These are phyloP conservation scores for Mastacembelus armatus DNA, from an alignment of 2,797 vertebrate species.

Conservation along the genomic window DNA sequence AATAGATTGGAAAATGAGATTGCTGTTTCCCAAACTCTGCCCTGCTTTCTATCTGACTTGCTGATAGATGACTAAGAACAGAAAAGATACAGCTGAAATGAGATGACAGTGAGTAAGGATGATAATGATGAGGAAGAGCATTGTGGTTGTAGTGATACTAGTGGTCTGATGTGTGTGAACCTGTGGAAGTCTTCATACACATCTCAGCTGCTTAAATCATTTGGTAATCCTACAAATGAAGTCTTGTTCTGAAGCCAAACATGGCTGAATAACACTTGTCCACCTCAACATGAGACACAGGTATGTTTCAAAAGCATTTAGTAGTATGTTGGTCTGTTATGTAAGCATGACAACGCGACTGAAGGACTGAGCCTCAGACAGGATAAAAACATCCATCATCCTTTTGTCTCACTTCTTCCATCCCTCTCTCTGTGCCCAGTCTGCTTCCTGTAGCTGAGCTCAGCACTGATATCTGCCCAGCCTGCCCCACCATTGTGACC, in stretches of 20 bases:
- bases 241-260: conserved; percentile 41
- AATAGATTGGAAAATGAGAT: conserved; percentile 40
- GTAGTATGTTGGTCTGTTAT: conserved; percentile 44
- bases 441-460: conserved; percentile 73
- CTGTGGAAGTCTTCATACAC: conserved; percentile 15
- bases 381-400: conserved; percentile 58
- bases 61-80: not conserved
- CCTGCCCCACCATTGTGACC: conserved; percentile 51
- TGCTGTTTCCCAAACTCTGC: conserved; percentile 41
- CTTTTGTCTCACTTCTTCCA: conserved; percentile 48
- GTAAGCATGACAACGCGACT: conserved; percentile 55
- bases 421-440: conserved; percentile 38
- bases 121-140: conserved; percentile 1
- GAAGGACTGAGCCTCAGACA: conserved; percentile 15
- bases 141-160: not conserved
- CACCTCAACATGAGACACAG: conserved; percentile 17
- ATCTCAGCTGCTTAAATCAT: conserved; percentile 28
- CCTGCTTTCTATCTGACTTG: conserved; percentile 5
- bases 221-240: conserved; percentile 24
- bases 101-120: not conserved
- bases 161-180: conserved; percentile 7
- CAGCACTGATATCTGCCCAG: conserved; percentile 62
- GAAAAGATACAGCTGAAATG: conserved; percentile 12
- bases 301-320: conserved; percentile 22
- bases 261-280: conserved; percentile 18